Evolutionary conservation across 2,888 invertebrate species (phyloP).

Genomic region (Cephus sareptanus): DNA sequence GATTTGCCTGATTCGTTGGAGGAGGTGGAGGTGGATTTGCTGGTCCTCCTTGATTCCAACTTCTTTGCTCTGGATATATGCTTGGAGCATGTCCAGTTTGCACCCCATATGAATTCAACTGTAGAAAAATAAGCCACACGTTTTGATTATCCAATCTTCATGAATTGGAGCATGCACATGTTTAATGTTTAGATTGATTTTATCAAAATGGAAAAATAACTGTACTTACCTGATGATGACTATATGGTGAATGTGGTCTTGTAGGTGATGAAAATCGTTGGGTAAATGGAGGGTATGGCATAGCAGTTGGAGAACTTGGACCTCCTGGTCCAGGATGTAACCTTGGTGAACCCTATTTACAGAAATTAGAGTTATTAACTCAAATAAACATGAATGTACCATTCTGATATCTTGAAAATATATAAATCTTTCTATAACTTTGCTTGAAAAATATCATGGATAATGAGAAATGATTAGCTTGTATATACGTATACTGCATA

Average conservation of each 20-base stretch:
- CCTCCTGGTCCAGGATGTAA: conserved; percentile 62
- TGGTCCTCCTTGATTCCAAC: conserved; percentile 61
- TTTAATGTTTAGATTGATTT: not conserved
- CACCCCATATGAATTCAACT: conserved; percentile 60
- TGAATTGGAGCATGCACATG: not conserved
- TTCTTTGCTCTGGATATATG: conserved; percentile 61
- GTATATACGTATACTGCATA: not conserved
- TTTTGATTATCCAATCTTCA: not conserved
- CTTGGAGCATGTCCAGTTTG: conserved; percentile 60
- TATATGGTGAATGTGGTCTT: conserved; percentile 62
- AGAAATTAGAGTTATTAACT: not conserved
- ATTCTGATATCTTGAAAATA: not conserved
- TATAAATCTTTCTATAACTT: not conserved
- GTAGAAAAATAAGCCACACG: conserved; percentile 21
- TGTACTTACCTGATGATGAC: conserved; percentile 59
- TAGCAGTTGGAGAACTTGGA: conserved; percentile 62
- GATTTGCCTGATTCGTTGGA: conserved; percentile 56
- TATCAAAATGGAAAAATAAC: not conserved
- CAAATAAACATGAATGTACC: too few relatives aligned
- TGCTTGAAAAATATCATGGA: not conserved
- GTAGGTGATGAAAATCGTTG: conserved; percentile 64
- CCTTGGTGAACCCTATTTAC: conserved; percentile 58
- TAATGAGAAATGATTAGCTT: not conserved
- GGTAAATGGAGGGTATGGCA: conserved; percentile 65
- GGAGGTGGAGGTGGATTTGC: conserved; percentile 59